A percentile compares a stretch with the other conserved stretches of the same genome.
These are phyloP conservation scores for Galerucella calmariensis DNA, from an alignment of 2,888 invertebrate genomes.

Conservation along the genomic window DNA sequence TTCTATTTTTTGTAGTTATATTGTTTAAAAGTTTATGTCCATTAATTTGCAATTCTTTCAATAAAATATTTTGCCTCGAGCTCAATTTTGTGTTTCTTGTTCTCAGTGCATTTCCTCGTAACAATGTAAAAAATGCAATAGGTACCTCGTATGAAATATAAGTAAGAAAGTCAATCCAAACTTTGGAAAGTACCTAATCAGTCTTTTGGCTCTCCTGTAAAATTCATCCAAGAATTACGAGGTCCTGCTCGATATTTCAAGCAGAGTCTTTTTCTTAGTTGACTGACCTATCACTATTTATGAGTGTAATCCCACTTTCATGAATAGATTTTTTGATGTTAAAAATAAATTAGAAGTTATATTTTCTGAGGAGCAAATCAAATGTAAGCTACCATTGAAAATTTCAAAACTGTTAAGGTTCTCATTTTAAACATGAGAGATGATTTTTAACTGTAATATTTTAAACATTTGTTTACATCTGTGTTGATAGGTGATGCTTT, in stretches of 20 bases:
- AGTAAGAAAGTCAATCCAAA: too few relatives aligned
- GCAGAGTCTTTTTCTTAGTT: too few relatives aligned
- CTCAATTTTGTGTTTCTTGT: too few relatives aligned
- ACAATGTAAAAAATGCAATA: too few relatives aligned
- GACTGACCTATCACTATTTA: not conserved
- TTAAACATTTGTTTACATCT: slow-evolving; percentile 22
- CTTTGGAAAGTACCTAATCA: too few relatives aligned
- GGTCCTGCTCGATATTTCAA: not conserved
- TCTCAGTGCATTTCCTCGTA: too few relatives aligned
- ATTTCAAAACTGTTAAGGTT: slow-evolving; percentile 12
- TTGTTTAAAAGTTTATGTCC: too few relatives aligned
- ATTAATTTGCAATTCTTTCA: too few relatives aligned
- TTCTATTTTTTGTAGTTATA: too few relatives aligned
- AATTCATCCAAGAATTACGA: not conserved
- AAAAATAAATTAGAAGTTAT: slow-evolving; percentile 9
- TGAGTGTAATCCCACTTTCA: not conserved
- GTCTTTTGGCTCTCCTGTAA: too few relatives aligned
- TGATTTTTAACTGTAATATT: slow-evolving; percentile 25
- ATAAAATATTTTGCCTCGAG: too few relatives aligned
- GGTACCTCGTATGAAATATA: too few relatives aligned
- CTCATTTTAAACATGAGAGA: slow-evolving; percentile 9
- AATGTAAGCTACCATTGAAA: slow-evolving; percentile 8
- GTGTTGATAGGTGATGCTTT: slow-evolving; percentile 20
- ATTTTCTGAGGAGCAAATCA: slow-evolving; percentile 1
- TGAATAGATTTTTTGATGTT: slow-evolving; percentile 2